Percentiles rank a stretch among this genome's conserved stretches.
phyloP scores from a whole-genome alignment of 1,140 invertebrate species.

The Muscidifurax raptorellus region DNA sequence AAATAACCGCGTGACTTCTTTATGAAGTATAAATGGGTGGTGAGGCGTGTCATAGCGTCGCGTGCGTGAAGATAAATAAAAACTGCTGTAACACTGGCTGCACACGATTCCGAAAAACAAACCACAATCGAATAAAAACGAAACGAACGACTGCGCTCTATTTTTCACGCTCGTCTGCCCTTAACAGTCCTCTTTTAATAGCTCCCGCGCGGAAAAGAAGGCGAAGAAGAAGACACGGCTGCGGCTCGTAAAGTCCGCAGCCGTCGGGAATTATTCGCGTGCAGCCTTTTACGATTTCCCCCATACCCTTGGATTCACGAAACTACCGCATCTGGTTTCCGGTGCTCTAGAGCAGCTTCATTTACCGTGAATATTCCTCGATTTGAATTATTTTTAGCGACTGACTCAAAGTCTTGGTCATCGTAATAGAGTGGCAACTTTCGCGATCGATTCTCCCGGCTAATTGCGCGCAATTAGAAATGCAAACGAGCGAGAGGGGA shows the following conservation, averaged over 20 bases:
- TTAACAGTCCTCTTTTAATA: conserved; percentile 30
- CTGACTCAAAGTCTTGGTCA: too few species aligned
- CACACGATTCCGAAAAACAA: neutral
- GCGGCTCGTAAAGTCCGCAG: neutral
- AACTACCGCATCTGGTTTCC: neutral
- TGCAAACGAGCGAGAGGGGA: conserved; percentile 1
- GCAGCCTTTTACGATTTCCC: conserved; percentile 1
- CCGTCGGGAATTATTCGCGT: neutral
- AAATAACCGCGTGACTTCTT: too few species aligned
- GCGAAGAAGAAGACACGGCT: neutral
- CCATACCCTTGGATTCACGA: neutral
- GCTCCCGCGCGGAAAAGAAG: neutral
- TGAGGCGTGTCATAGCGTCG: too few species aligned
- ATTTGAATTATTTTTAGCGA: too few species aligned
- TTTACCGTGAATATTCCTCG: too few species aligned
- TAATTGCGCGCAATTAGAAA: conserved; percentile 1
- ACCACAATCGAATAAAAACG: neutral
- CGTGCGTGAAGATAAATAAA: too few species aligned
- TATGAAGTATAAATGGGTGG: too few species aligned
- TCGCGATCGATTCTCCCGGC: too few species aligned
- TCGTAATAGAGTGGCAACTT: too few species aligned
- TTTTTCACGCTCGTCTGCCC: conserved; percentile 15
- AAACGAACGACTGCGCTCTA: neutral
- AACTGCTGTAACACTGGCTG: too few species aligned
- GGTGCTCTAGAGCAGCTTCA: neutral